Base-by-base conservation (phyloP, 2,888 invertebrate species). In the Acronicta aceris region DNA sequence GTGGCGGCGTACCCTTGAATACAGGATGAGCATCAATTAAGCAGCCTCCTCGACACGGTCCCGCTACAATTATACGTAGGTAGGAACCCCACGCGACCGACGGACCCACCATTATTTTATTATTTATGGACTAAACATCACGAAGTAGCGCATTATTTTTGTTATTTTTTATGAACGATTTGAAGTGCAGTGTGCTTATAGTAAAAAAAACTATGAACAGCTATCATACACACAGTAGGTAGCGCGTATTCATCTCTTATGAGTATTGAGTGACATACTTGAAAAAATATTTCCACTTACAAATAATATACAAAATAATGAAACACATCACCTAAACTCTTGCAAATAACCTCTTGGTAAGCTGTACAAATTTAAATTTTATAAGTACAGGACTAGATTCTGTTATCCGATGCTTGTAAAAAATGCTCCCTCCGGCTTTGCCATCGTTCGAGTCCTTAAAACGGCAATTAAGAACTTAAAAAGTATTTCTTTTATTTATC, bases 21-120 rank as follows among this genome's bases (percentile, higher is more conserved):
- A 86, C 78, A 82, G 83, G 83, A 89, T 88, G 88, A 88, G 86
- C 87, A 88, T 88, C 89, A 90, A 90, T 90, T 90, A 89, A 79
- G 84, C 80, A 87, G 79, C 76, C 79, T 82, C 69, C 83, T 82
- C 81, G 81, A 78, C 82, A 74, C 78, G 71, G 75, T 66, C 78
- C 63, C 77, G 76, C 60, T 70, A 54, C 64, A 74, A 74, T 76
- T 75, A 74, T 74, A 58, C 53, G 60, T 51, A 81, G 38, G 65
- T 38, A 67, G 15, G 73, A 68, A 65, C 52, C 57, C 57, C 30
- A 4, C 51, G 45, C 66, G 45, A 50, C 59, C 56, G 46, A 49
- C 67, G 64, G 62, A 64, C 65, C 55, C 51, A 43, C 71, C 61
- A 54, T 73, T 74, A 70, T 71, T 74, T 72, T 68, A 74, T 81